Conservation (phyloP, 2,888 invertebrate genomes). For the Cotesia congregata region DNA sequence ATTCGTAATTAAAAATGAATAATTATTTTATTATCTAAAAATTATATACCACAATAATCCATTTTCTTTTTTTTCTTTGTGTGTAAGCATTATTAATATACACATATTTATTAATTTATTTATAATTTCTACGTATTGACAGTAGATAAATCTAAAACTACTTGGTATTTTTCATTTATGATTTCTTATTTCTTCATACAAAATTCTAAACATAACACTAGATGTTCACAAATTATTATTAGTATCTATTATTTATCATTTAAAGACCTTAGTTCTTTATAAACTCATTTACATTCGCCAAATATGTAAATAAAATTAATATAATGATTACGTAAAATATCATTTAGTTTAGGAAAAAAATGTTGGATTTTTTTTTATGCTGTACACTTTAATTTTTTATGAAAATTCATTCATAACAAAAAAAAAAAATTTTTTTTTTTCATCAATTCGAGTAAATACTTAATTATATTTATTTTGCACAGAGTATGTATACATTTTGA, state of each 20-base stretch:
- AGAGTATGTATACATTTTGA: conserved; percentile 27
- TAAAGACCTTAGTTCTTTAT: conserved; percentile 39
- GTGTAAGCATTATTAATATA: conserved; percentile 62
- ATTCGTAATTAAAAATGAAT: conserved; percentile 48
- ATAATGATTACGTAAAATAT: conserved; percentile 14
- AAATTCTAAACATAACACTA: conserved; percentile 57
- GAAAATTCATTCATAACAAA: neutral
- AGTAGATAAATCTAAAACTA: conserved; percentile 54
- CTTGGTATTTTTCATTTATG: conserved; percentile 43
- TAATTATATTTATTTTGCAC: conserved; percentile 9
- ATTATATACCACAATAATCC: conserved; percentile 65
- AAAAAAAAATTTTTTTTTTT: neutral
- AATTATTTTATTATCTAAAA: conserved; percentile 54
- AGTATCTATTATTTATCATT: conserved; percentile 32
- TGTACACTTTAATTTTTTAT: conserved; percentile 2
- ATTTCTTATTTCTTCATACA: conserved; percentile 54
- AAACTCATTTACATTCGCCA: conserved; percentile 41
- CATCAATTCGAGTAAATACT: neutral
- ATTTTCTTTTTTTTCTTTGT: conserved; percentile 51
- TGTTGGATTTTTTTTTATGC: neutral
- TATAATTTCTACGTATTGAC: conserved; percentile 52
- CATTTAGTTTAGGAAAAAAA: neutral
- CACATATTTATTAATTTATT: conserved; percentile 61
- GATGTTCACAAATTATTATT: conserved; percentile 50
- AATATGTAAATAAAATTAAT: neutral